phyloP scores from a whole-genome alignment of 2,797 vertebrate genomes.

The Peromyscus attwateri region DNA sequence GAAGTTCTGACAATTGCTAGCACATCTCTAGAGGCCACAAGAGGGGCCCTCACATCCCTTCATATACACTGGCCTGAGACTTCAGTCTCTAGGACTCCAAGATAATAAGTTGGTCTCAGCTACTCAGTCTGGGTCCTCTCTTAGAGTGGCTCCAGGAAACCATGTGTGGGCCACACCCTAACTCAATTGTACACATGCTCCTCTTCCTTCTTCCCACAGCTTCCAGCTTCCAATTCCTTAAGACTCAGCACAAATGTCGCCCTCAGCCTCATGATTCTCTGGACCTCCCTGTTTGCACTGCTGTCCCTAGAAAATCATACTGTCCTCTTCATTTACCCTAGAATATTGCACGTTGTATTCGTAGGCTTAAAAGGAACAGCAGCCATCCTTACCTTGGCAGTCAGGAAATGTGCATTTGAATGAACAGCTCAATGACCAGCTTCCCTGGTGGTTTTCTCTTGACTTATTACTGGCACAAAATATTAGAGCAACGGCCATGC shows the following conservation, averaged over 20 bases:
- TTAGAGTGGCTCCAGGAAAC: background rate
- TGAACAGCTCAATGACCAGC: background rate
- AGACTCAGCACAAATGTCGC: background rate
- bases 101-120: background rate
- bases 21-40: background rate
- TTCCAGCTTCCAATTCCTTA: background rate
- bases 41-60: background rate
- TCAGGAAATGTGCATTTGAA: background rate
- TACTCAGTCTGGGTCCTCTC: background rate
- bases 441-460: background rate
- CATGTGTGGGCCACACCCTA: no score
- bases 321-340: background rate
- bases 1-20: background rate
- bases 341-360: background rate
- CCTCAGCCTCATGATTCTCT: background rate
- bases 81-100: background rate
- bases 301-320: background rate
- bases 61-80: background rate
- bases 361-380: background rate
- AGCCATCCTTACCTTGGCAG: background rate
- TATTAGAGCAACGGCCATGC: background rate
- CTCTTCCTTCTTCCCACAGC: background rate
- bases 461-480: conserved; percentile 7
- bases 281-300: background rate
- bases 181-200: background rate